Evolutionary conservation across 2,888 invertebrate species (phyloP).

Genomic region (Bugulina stolonifera): DNA sequence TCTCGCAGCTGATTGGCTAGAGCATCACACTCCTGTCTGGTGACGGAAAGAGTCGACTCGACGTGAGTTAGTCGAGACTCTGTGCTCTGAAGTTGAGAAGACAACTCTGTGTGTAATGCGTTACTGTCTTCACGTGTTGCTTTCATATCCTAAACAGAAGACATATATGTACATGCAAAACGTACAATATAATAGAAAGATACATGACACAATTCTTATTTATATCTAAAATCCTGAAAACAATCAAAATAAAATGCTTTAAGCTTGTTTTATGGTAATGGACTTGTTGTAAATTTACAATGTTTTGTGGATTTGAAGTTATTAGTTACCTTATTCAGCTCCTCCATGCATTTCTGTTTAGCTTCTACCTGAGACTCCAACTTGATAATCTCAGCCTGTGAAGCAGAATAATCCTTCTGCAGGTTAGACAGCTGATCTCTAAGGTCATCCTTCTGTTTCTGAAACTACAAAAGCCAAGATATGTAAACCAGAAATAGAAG

Average conservation of each 20-base stretch:
- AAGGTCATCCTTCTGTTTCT: slow-evolving; percentile 1
- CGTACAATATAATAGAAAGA: not conserved
- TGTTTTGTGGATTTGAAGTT: too few relatives aligned
- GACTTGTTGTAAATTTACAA: too few relatives aligned
- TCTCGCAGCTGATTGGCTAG: not conserved
- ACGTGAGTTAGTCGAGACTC: not conserved
- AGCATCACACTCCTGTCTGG: not conserved
- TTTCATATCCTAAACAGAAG: not conserved
- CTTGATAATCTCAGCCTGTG: not conserved
- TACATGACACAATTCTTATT: too few relatives aligned
- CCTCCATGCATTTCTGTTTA: not conserved
- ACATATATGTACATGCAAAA: too few relatives aligned
- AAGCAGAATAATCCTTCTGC: not conserved
- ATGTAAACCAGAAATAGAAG: too few relatives aligned
- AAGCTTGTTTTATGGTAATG: too few relatives aligned
- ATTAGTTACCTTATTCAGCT: not conserved
- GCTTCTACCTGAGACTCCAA: slow-evolving; percentile 17
- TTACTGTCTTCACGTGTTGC: not conserved
- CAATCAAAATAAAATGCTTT: not conserved
- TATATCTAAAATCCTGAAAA: not conserved
- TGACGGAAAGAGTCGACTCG: slow-evolving; percentile 1
- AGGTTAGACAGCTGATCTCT: not conserved
- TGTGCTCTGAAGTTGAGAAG: not conserved
- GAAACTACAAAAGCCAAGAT: slow-evolving; percentile 15
- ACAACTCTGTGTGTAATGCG: not conserved